phyloP scores from a whole-genome alignment of 2,797 vertebrate genomes.

The Podarcis siculus region DNA sequence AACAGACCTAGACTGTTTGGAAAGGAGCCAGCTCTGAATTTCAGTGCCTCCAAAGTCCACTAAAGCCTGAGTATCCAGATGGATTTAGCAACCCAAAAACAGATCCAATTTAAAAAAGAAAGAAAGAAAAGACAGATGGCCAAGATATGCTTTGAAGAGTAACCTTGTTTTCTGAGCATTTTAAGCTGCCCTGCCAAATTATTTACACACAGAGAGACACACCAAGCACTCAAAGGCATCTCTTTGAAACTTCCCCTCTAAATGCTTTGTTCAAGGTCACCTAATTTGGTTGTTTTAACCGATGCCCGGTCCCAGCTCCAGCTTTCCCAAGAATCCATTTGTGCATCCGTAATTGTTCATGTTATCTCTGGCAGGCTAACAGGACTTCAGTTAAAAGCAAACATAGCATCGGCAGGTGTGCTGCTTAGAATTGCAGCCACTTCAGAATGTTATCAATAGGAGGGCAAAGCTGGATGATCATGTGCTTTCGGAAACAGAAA shows the following conservation, averaged over 20 bases:
- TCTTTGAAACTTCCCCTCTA: neutral
- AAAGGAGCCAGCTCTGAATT: neutral
- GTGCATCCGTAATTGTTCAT: slow-evolving; percentile 6
- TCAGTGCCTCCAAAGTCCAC: neutral
- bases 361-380: slow-evolving; percentile 23
- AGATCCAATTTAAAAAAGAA: neutral
- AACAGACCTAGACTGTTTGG: neutral
- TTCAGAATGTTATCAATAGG: slow-evolving; percentile 61
- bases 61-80: slow-evolving; percentile 21
- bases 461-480: slow-evolving; percentile 57
- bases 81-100: neutral
- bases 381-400: slow-evolving; percentile 52
- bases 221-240: neutral
- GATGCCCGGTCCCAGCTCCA: neutral
- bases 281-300: neutral
- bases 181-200: neutral
- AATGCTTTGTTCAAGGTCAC: neutral
- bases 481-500: slow-evolving; percentile 31
- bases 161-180: neutral
- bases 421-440: slow-evolving; percentile 49
- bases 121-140: neutral
- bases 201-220: neutral
- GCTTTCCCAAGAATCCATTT: slow-evolving; percentile 7
- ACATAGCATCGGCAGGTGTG: slow-evolving; percentile 55
- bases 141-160: neutral